Evolutionary conservation across 2,113 vertebrate species (phyloP), one percentile per base, ranked within the genome.

Genomic region (Caracal caracal): DNA sequence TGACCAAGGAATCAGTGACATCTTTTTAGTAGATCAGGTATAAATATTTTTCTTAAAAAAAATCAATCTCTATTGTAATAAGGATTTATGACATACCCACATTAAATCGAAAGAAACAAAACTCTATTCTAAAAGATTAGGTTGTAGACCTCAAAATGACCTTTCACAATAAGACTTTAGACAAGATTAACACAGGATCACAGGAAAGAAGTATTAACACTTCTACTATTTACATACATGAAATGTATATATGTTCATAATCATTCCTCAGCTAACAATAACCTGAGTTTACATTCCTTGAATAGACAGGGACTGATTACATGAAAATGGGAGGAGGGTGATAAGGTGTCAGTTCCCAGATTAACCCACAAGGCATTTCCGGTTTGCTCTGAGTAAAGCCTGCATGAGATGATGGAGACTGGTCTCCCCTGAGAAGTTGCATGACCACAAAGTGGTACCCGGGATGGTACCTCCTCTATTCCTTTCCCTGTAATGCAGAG

Each of bases 241-340:
- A 94, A 87, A 97, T 53, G 86, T 88, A 65, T 88, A 70, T 73
- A 79, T 93, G 79, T 75, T 91, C 43, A 30, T 95, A 87, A 95
- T 92, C 90, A 93, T 89, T 93, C 75, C 37, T 95, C 70, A 80
- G 93, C 83, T 97, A 95, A 93, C 95, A 93, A 97, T 95, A 97
- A 93, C 47, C 78, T 30, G 35, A 86, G n/a, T 94, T 97, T 87
- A 56, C 33, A 94, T 70, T 88, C 59, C 37, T 37, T 66, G 76
- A 71, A 66, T 35, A 94, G 85, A 94, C 53, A 49, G 26, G 68
- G 65, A 61, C 47, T 91, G 88, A 85, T 90, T 92, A 26, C n/a
- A n/a, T 40, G 80, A 71, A 37, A 22, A 85, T 51, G 35, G 49
- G 63, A 73, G 53, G 66, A 49, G 43, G 33, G 37, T 24, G 76